Base-by-base conservation (phyloP, 2,888 invertebrate species). In the Harpalus rubripes region DNA sequence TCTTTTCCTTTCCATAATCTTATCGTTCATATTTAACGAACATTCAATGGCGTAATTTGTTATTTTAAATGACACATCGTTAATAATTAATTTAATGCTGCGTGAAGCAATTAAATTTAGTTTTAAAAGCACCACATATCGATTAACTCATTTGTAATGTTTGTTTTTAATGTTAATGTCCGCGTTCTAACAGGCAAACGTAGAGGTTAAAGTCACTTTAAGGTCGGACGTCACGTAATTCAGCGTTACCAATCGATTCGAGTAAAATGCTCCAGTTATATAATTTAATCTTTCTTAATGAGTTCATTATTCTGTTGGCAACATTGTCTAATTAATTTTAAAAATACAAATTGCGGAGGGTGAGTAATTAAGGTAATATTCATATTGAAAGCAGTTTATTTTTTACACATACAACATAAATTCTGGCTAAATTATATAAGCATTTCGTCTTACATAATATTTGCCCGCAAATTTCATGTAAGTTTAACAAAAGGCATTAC, bases 381-480 rank as follows among this genome's bases (percentile, higher is more conserved):
- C 10, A 56, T 78, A 58, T 56, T 74, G 18, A 78, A 80, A 61
- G 61, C 80, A 61, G 61, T 61, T 39, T 32, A 61, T 79, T 80
- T 68, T 81, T 81, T 68, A 72, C 22, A 72, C 72, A 68, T 81
- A 68, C 58, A 81, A 68, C 56, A 58, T 81, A 65, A 44, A 18
- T 10, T 82, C 39, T 74, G 72, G 58, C 74, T 56, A 59, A 74
- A 81, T 52, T 44, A 63, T 81, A 63, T 39, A 63, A 81, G 65
- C 63, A 63, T 63, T 18, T 26, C 12, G 6, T 59, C 74, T 84
- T 84, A 84, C 84, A 84, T 81, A 81, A 78, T 32, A 84, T 84
- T 84, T 84, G 84, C 84, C 84, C 84, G 84, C 84, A 84, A 84
- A 84, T 78, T 78, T 78, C 61, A 52, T 84, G 84, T 84, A 84